Evolutionary conservation across 2,113 vertebrate species (phyloP).

Genomic region (Peromyscus leucopus): DNA sequence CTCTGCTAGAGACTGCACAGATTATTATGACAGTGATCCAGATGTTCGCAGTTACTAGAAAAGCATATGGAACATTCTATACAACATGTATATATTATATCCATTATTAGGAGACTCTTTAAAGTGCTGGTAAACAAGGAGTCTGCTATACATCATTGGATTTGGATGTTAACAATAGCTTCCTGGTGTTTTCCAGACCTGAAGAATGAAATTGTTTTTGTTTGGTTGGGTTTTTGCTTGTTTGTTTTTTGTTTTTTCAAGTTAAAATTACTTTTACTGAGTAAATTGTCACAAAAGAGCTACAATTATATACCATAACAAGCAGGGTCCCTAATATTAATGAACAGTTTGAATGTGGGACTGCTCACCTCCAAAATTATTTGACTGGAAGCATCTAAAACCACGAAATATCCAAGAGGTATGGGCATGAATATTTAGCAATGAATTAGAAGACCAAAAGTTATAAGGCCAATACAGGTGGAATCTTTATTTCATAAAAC

Average conservation of each 20-base stretch:
- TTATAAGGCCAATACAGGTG: background rate
- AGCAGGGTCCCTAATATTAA: background rate
- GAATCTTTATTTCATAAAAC: background rate
- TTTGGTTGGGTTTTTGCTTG: background rate
- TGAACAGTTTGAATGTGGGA: background rate
- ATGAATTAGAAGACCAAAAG: background rate
- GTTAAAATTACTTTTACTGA: background rate
- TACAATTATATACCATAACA: background rate
- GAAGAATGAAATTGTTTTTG: background rate
- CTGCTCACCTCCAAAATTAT: background rate
- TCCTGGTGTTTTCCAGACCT: background rate
- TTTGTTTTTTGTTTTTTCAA: background rate
- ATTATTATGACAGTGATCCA: background rate
- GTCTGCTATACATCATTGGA: background rate
- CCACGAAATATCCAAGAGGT: background rate
- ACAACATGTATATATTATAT: background rate
- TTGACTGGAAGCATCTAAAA: background rate
- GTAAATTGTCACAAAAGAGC: background rate
- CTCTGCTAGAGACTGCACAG: background rate
- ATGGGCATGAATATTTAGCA: background rate
- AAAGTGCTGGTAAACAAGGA: background rate
- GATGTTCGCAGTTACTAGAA: background rate
- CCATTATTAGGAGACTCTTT: background rate
- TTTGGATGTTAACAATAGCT: background rate
- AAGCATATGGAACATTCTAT: background rate